Evolutionary conservation across 2,888 invertebrate genomes (phyloP).

Genomic region (Agriopis marginaria): DNA sequence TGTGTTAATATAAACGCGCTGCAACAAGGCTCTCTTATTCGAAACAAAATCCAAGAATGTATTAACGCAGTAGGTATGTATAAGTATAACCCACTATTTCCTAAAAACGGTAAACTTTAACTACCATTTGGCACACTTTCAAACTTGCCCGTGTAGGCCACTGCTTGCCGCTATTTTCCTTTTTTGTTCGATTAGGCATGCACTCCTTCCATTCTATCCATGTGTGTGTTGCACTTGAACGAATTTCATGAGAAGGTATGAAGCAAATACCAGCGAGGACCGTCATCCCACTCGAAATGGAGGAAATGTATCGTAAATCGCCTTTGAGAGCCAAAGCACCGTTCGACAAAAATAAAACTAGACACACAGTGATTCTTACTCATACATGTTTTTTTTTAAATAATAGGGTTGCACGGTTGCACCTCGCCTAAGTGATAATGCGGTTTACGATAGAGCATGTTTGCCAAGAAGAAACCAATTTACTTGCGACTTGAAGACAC

Average conservation of each 20-base stretch:
- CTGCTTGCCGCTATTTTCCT: conserved; percentile 53
- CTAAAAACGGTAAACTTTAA: conserved; percentile 62
- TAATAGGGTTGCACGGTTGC: too few relatives aligned
- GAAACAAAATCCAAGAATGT: conserved; percentile 44
- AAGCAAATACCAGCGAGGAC: conserved; percentile 51
- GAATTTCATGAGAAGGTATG: conserved; percentile 56
- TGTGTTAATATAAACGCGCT: conserved; percentile 26
- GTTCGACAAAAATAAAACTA: conserved; percentile 44
- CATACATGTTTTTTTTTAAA: too few relatives aligned
- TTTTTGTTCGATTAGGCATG: conserved; percentile 66
- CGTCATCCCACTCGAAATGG: conserved; percentile 48
- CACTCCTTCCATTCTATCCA: conserved; percentile 56
- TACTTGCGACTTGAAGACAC: too few relatives aligned
- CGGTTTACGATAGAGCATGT: too few relatives aligned
- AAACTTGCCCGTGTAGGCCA: conserved; percentile 59
- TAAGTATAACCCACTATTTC: conserved; percentile 55
- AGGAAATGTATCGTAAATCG: conserved; percentile 47
- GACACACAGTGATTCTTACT: too few relatives aligned
- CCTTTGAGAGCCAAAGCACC: conserved; percentile 32
- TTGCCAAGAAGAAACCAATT: too few relatives aligned
- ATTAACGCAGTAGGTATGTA: conserved; percentile 19
- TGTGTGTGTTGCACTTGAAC: conserved; percentile 57
- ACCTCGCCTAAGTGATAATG: too few relatives aligned
- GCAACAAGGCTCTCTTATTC: conserved; percentile 47
- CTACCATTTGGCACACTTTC: conserved; percentile 73